Evolutionary conservation across 2,797 vertebrate species (phyloP), one percentile per base, ranked within the genome.

Genomic region (Sebastes matsubarae): DNA sequence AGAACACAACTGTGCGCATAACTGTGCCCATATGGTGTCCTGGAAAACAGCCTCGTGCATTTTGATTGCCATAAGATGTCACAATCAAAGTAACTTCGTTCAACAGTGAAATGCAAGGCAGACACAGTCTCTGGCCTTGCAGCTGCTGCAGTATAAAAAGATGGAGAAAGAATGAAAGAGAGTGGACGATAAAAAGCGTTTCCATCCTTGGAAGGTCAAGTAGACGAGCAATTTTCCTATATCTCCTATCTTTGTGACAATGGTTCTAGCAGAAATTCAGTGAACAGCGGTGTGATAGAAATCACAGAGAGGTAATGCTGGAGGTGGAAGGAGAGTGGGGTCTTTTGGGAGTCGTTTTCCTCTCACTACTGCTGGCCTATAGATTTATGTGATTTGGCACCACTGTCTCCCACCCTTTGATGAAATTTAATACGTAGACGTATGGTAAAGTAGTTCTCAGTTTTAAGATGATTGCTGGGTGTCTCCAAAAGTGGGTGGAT

Each of bases 181-280:
- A 83, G 80, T 68, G 18, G 52, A 74, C 67, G 61, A 90, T 87
- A 72, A 90, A 91, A 92, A 88, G 84, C 84, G 63, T 88, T 91
- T 89, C 88, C 74, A 79, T 87, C 89, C 64, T 58, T 63, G 77
- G 86, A 94, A 93, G 91, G 92, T 92, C 91, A 91, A 91, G 82
- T 84, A 88, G 84, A 82, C 84, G 66, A 81, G 68, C 81, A 79
- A 80, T 89, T 93, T 88, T 81, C 85, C 80, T 79, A 70, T 84
- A 87, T 87, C 79, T 80, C 65, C 79, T 68, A 77, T 91, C 75
- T 87, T 55, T 82, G 84, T 81, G 70, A 85, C 80, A 83, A 84
- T 87, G 84, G 82, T 68, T 91, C 67, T 46, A 68, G 87, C 84
- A 89, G 89, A 86, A 82, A 89, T 79, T 77, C 80, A 84, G 55